Percentiles rank a stretch among this genome's conserved stretches.
Evolutionary conservation across 35 echinoderm and acorn worm species (phyloP).

Genomic region (Stichopus chloronotus): DNA sequence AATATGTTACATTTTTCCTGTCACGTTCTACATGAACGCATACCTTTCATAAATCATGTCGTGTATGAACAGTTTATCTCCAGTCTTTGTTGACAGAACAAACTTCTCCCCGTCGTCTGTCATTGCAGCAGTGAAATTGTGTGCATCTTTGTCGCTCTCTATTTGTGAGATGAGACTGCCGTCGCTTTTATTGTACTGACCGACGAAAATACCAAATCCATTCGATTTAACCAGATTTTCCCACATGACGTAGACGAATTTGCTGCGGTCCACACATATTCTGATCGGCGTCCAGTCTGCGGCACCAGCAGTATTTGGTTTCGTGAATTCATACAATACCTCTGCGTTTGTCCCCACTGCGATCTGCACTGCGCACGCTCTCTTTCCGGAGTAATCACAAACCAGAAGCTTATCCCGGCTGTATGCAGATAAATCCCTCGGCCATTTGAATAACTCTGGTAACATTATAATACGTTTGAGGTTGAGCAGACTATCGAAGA

Average conservation of each 20-base stretch:
- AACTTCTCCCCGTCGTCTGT: background rate
- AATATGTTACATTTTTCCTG: too few relatives aligned
- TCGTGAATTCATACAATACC: constrained; percentile 3
- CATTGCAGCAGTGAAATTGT: background rate
- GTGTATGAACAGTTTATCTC: background rate
- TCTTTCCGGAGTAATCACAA: constrained; percentile 28
- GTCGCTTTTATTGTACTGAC: constrained; percentile 17
- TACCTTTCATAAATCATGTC: background rate
- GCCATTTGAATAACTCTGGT: background rate
- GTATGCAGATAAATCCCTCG: background rate
- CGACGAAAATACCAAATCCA: background rate
- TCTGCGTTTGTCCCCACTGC: background rate
- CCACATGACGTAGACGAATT: constrained; percentile 36
- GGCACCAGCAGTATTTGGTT: background rate
- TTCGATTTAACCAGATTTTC: background rate
- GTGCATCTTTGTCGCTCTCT: background rate
- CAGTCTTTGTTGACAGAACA: background rate
- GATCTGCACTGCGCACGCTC: constrained; percentile 1
- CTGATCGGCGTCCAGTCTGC: constrained; percentile 6
- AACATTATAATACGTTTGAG: background rate
- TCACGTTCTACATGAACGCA: too few relatives aligned
- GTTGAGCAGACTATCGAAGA: constrained; percentile 21
- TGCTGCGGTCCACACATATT: constrained; percentile 7
- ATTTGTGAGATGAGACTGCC: background rate
- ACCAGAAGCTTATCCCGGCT: background rate